phyloP scores from a whole-genome alignment of 2,797 vertebrate species.

The Labeo calbasu region DNA sequence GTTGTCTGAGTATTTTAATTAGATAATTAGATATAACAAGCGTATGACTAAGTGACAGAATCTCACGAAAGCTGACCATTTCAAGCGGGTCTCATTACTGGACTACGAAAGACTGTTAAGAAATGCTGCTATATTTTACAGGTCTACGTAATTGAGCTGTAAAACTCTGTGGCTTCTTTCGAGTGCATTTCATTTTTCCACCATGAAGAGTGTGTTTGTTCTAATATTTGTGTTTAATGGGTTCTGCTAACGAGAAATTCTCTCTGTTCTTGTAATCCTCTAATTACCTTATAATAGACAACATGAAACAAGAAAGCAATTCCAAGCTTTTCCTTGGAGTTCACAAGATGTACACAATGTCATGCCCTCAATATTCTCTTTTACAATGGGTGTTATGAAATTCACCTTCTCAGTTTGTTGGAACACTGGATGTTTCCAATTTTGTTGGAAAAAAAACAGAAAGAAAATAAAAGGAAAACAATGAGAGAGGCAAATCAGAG shows the following conservation, averaged over 20 bases:
- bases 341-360: slow-evolving; percentile 36
- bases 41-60: slow-evolving; percentile 12
- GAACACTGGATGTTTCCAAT: background rate
- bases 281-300: slow-evolving; percentile 53
- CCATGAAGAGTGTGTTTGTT: slow-evolving; percentile 43
- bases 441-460: background rate
- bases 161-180: slow-evolving; percentile 52
- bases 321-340: background rate
- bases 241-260: slow-evolving; percentile 54
- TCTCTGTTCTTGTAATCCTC: slow-evolving; percentile 41
- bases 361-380: slow-evolving; percentile 9
- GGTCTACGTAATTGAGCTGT: slow-evolving; percentile 59
- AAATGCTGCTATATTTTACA: slow-evolving; percentile 59
- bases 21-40: slow-evolving; percentile 39
- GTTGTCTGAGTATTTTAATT: slow-evolving; percentile 7
- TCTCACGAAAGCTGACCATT: slow-evolving; percentile 41
- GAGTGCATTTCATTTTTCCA: slow-evolving; percentile 54
- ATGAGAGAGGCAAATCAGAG: background rate
- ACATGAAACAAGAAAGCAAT: slow-evolving; percentile 18
- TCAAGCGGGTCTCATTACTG: slow-evolving; percentile 58
- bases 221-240: slow-evolving; percentile 45
- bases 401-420: background rate
- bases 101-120: slow-evolving; percentile 39
- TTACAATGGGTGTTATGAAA: slow-evolving; percentile 12
- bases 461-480: background rate